Percentiles rank a stretch among this genome's conserved stretches.
Conservation (phyloP, 2,113 vertebrate species). For the Vidua chalybeata region DNA sequence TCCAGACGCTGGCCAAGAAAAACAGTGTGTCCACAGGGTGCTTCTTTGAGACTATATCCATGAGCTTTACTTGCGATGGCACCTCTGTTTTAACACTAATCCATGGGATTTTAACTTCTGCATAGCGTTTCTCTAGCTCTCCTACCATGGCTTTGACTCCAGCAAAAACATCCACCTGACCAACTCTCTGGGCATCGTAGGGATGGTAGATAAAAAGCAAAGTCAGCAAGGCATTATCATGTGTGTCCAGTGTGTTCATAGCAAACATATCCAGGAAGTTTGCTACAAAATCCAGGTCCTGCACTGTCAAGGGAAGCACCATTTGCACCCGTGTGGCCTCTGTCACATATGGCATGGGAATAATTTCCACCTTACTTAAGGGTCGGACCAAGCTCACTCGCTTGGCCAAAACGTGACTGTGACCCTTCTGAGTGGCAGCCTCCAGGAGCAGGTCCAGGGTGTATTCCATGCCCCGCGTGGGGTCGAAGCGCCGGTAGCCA, state of each 20-base stretch:
- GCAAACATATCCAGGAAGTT: conserved; percentile 93
- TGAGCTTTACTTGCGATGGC: conserved; percentile 92
- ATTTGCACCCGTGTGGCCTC: conserved; percentile 93
- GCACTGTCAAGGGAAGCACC: conserved; percentile 87
- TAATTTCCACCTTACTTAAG: conserved; percentile 89
- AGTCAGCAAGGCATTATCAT: conserved; percentile 89
- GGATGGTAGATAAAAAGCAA: conserved; percentile 92
- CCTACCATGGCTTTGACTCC: conserved; percentile 87
- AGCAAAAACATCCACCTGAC: conserved; percentile 87
- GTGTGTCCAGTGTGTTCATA: conserved; percentile 85
- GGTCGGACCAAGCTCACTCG: conserved; percentile 89
- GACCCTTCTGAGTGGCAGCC: conserved; percentile 89
- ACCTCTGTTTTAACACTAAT: conserved; percentile 92
- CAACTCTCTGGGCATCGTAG: conserved; percentile 85
- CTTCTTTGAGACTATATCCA: conserved; percentile 98
- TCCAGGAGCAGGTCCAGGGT: conserved; percentile 90
- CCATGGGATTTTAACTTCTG: conserved; percentile 90
- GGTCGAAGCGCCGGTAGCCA: conserved; percentile 93
- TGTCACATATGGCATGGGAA: conserved; percentile 96
- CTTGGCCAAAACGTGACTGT: conserved; percentile 85
- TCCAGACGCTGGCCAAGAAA: conserved; percentile 89
- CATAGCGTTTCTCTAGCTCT: conserved; percentile 88
- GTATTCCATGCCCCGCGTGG: conserved; percentile 94
- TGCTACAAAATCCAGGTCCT: conserved; percentile 80
- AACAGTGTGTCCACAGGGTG: conserved; percentile 95